phyloP scores from a whole-genome alignment of 2,113 vertebrate species.

The Pollachius pollachius region DNA sequence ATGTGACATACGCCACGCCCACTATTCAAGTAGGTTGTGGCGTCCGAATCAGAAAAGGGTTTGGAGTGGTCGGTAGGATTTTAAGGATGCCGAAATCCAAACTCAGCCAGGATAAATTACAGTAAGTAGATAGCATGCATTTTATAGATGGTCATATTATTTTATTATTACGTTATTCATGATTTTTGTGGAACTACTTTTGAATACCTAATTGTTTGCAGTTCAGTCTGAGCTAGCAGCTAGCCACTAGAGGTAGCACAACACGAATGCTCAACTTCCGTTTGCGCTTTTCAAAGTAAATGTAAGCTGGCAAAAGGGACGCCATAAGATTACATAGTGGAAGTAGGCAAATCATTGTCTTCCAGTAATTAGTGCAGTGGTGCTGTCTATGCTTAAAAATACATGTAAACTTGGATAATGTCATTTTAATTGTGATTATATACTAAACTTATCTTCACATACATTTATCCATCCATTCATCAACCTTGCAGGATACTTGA shows the following conservation, averaged over 20 bases:
- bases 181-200: background rate
- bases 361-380: background rate
- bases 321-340: background rate
- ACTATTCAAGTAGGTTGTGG: background rate
- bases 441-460: background rate
- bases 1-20: background rate
- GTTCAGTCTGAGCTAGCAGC: background rate
- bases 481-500: constrained; percentile 8
- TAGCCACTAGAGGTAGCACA: background rate
- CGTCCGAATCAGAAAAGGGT: background rate
- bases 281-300: background rate
- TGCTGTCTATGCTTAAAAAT: background rate
- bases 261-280: background rate
- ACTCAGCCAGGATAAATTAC: background rate
- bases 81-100: background rate
- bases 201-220: background rate
- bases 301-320: background rate
- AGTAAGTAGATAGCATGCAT: background rate
- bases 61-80: background rate
- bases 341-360: background rate
- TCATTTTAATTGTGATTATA: background rate
- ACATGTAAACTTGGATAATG: too few relatives aligned
- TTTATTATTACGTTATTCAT: background rate
- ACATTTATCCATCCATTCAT: background rate
- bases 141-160: background rate